Conservation (phyloP, 2,113 vertebrate genomes). For the Peromyscus maniculatus region DNA sequence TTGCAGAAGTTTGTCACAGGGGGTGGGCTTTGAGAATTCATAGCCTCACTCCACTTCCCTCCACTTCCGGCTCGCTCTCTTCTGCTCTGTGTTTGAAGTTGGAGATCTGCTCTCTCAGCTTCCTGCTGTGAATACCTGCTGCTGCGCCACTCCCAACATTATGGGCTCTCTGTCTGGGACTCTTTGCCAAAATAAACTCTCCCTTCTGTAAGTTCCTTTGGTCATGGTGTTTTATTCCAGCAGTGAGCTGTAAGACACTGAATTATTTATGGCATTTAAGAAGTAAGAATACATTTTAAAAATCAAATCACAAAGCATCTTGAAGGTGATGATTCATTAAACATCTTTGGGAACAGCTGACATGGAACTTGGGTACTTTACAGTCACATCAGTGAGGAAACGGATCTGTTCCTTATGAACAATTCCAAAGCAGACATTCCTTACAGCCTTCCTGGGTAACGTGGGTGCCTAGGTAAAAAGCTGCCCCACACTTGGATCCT, state of each 20-base stretch:
- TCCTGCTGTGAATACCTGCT: background rate
- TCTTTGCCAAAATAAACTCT: too few relatives aligned
- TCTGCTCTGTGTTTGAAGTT: background rate
- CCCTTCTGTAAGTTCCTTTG: background rate
- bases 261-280: background rate
- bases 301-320: background rate
- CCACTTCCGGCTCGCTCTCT: background rate
- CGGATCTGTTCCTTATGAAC: background rate
- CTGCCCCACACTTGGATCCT: background rate
- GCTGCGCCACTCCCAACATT: background rate
- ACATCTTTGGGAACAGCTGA: slow-evolving; percentile 9
- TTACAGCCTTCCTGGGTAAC: background rate
- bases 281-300: background rate
- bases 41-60: background rate
- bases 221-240: background rate
- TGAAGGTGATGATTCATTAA: slow-evolving; percentile 19
- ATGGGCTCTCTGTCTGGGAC: background rate
- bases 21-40: background rate
- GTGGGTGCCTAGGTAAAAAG: background rate
- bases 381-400: background rate
- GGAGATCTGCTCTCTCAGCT: background rate
- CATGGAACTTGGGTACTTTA: background rate
- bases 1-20: background rate
- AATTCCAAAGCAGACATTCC: slow-evolving; percentile 25
- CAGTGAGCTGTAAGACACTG: background rate